Evolutionary conservation across 2,797 vertebrate genomes (phyloP).

Genomic region (Eremophila alpestris): DNA sequence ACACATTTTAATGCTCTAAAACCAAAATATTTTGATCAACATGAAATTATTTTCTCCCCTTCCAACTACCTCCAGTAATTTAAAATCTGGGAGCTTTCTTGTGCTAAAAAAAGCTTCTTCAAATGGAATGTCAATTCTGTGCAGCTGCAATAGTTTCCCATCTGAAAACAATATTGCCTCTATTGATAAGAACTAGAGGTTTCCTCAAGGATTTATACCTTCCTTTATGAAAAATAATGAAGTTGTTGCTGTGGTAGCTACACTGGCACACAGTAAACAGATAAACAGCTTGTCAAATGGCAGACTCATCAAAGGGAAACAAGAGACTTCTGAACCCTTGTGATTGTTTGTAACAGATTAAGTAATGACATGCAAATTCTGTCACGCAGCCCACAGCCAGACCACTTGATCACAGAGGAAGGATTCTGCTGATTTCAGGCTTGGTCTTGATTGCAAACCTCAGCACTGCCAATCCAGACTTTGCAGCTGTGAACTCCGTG

Average conservation of each 20-base stretch:
- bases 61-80: not conserved
- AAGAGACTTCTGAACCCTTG: constrained; percentile 12
- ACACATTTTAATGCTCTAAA: not conserved
- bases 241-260: constrained; percentile 7
- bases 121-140: not conserved
- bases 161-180: constrained; percentile 35
- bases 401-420: constrained; percentile 17
- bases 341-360: constrained; percentile 24
- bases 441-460: constrained; percentile 18
- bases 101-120: not conserved
- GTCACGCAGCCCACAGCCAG: constrained; percentile 7
- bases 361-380: constrained; percentile 58
- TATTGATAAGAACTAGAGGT: constrained; percentile 17
- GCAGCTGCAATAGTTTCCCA: not conserved
- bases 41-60: not conserved
- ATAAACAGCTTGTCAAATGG: constrained; percentile 46
- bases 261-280: not conserved
- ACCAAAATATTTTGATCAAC: not conserved
- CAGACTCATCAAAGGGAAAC: constrained; percentile 24
- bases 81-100: not conserved
- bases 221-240: constrained; percentile 44
- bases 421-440: constrained; percentile 15
- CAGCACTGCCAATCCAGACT: not conserved
- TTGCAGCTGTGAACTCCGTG: not conserved
- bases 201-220: constrained; percentile 20